Evolutionary conservation across 2,888 invertebrate genomes (phyloP), one percentile per base, ranked within the genome.

Genomic region (Charanyca ferruginea): DNA sequence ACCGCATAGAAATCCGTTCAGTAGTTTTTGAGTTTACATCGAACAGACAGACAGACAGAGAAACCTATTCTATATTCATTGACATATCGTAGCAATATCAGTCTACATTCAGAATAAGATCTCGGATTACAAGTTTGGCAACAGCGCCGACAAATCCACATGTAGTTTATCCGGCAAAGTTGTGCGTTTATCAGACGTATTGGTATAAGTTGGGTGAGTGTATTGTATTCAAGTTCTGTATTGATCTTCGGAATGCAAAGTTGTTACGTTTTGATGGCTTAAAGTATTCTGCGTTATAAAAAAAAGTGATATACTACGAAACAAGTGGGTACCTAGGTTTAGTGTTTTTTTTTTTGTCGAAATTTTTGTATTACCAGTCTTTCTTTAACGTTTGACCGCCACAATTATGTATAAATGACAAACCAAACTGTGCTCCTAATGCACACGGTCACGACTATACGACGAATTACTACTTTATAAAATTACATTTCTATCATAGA

Each of bases 61-160:
- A 38, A 22, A 11, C 3, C 13, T 53, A 23, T 23, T 52, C 52
- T 18, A 16, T 44, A 32, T 18, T 13, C 7, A 2, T 23, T 13
- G 16, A n/a, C 6, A 16, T 9, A 32, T 51, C 52, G 9, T 4
- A 42, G 52, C 7, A 35, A 58, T 44, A 53, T 13, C 18, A 35
- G 1, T 52, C n/a, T 8, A 9, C 18, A 28, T 45, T 32, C 45
- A 74, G 81, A 81, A 83, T 83, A 84, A 65, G 81, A 75, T 59
- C 61, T 73, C 64, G 75, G 85, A 86, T 87, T 85, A 84, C 62
- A 73, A 83, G 83, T 85, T 63, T 23, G 62, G 54, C 1, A 78
- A 80, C 74, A 69, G 28, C 62, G 47, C 59, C 54, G 73, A 66
- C 66, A 44, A 66, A 73, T 81, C 80, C 80, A 68, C 59, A 61